Percentiles rank a stretch among this genome's conserved stretches.
Conservation (phyloP, 2,113 vertebrate genomes). For the Galbula dea region DNA sequence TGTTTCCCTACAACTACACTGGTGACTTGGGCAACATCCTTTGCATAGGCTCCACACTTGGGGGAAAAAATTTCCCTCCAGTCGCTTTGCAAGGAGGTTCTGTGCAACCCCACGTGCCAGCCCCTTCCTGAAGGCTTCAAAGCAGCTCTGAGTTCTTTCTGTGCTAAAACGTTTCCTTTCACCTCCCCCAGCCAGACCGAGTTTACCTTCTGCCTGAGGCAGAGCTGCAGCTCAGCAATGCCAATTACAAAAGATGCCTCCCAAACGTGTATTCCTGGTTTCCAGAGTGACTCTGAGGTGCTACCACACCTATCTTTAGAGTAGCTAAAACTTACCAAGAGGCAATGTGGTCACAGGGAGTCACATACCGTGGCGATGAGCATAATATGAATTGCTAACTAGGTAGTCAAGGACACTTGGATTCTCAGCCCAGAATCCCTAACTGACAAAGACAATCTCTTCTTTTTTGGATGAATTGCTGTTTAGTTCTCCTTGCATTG, state of each 20-base stretch:
- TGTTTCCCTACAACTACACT: background rate
- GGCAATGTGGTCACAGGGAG: conserved; percentile 3
- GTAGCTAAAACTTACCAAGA: conserved; percentile 24
- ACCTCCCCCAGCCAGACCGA: conserved; percentile 6
- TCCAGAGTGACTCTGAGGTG: conserved; percentile 25
- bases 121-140: background rate
- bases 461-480: background rate
- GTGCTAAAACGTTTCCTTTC: conserved; percentile 26
- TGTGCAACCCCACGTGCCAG: background rate
- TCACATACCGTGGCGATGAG: background rate
- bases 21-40: background rate
- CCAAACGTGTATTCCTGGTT: conserved; percentile 63
- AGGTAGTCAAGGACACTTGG: background rate
- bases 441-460: background rate
- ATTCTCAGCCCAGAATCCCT: background rate
- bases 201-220: conserved; percentile 44
- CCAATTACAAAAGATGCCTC: conserved; percentile 61
- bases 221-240: conserved; percentile 34
- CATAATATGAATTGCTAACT: background rate
- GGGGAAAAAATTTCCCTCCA: background rate
- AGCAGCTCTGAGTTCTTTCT: background rate
- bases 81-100: background rate
- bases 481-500: background rate
- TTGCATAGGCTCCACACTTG: background rate
- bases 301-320: conserved; percentile 37